Base-by-base conservation (phyloP, 2,888 invertebrate genomes). In the Tigriopus californicus region DNA sequence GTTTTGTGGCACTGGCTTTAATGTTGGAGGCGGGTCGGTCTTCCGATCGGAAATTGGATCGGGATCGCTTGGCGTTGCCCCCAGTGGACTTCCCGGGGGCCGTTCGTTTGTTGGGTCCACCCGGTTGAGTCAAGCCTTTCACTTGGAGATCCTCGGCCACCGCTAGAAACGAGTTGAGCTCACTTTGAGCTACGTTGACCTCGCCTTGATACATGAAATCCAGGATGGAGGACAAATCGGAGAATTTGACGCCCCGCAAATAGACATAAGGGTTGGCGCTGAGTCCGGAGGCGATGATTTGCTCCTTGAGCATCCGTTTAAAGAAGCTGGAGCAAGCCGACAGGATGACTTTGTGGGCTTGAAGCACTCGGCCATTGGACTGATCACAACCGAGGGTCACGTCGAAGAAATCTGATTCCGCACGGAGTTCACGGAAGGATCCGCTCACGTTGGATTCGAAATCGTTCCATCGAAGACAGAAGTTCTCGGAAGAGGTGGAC, bases 391-490 rank as follows among this genome's bases (percentile, higher is more conserved):
- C 90, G 70, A 91, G 73, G 65, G 91, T 91, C 64, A 91, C 90
- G 73, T 91, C 91, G 64, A 90, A 89, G 74, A 91, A 88, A 67
- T 87, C 84, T 73, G 90, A 89, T 67, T 87, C 87, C 71, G 88
- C 88, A 64, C 90, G 75, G 65, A 91, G 76, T 74, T 88, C 87
- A 75, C 90, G 89, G 72, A 91, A 91, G 67, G 89, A 89, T 67
- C 88, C 87, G 68, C 90, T 76, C 75, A 91, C 77, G 74, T 91
- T 91, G 69, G 85, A 87, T 74, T 90, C 89, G 78, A 91, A 90
- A 78, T 91, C 90, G 77, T 91, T 91, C 91, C 91, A 91, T 74
- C 90, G 80, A 72, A 91, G 79, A 76, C 91, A 90, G 76, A 91
- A 91, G 75, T 90, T 80, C 72, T 81, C 80, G 41, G 47, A 20